These are phyloP conservation scores for Malurus elegans DNA, from an alignment of 2,113 vertebrate species.

Conservation along the genomic window DNA sequence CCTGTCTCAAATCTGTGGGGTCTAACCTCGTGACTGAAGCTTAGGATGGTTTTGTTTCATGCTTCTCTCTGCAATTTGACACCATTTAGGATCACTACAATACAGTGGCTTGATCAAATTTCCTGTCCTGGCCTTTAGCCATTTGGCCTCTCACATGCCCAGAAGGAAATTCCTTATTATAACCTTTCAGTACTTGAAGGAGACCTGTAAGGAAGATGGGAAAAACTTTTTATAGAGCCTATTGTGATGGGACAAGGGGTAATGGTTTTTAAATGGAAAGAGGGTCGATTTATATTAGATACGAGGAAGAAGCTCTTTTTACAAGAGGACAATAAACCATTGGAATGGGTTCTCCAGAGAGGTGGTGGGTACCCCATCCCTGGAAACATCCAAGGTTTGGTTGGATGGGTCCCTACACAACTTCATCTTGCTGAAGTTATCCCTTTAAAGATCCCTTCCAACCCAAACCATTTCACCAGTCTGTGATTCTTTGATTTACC, in stretches of 20 bases:
- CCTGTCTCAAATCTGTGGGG: not conserved
- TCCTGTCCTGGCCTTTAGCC: not conserved
- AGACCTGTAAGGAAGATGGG: not conserved
- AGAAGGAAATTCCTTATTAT: not conserved
- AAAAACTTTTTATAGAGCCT: not conserved
- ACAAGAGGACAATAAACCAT: not conserved
- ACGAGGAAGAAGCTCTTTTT: not conserved
- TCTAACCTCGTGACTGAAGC: not conserved
- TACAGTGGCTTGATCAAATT: not conserved
- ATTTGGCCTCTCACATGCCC: not conserved
- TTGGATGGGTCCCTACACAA: not conserved
- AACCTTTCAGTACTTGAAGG: not conserved
- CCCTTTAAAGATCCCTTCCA: not conserved
- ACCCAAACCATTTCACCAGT: not conserved
- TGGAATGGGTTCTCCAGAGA: not conserved
- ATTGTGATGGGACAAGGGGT: not conserved
- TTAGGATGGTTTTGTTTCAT: not conserved
- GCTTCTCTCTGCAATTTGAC: not conserved
- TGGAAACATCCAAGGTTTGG: not conserved
- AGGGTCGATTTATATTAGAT: not conserved
- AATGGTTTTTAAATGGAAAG: not conserved
- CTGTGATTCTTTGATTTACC: not conserved
- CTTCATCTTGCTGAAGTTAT: not conserved
- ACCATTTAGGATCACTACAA: not conserved
- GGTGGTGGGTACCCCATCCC: not conserved